Evolutionary conservation across 2,797 vertebrate species (phyloP).

Genomic region (Miichthys miiuy): DNA sequence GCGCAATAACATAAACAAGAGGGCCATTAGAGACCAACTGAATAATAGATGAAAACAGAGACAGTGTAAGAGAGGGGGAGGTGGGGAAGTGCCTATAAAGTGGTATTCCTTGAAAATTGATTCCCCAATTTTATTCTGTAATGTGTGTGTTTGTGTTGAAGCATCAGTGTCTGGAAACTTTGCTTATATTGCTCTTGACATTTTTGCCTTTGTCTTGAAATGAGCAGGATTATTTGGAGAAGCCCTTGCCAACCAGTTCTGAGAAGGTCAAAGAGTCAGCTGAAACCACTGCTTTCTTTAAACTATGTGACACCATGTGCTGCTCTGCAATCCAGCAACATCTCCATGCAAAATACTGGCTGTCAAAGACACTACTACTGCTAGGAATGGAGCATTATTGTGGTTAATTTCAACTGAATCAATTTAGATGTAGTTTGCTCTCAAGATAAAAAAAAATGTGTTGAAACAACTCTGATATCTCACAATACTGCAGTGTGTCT

Average conservation of each 20-base stretch:
- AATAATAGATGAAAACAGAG: slow-evolving; percentile 67
- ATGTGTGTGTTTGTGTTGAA: neutral
- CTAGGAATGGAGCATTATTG: neutral
- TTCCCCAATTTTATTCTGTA: neutral
- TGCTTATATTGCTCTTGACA: neutral
- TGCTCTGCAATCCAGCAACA: neutral
- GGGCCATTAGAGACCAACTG: slow-evolving; percentile 45
- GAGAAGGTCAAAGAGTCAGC: slow-evolving; percentile 1
- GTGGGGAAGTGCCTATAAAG: slow-evolving; percentile 21
- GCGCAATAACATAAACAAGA: slow-evolving; percentile 42
- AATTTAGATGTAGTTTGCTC: neutral
- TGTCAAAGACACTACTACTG: neutral
- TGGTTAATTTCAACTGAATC: neutral
- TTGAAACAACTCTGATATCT: neutral
- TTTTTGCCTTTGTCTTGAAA: neutral
- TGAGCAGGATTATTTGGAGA: neutral
- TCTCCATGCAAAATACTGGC: neutral
- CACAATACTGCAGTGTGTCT: neutral
- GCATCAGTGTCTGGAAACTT: neutral
- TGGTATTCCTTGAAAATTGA: slow-evolving; percentile 15
- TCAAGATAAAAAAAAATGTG: neutral
- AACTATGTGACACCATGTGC: neutral
- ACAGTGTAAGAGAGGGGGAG: neutral
- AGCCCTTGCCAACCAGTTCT: neutral
- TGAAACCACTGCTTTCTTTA: slow-evolving; percentile 13